Evolutionary conservation across 2,113 vertebrate genomes (phyloP), one percentile per base, ranked within the genome.

Genomic region (Brachirus orientalis): DNA sequence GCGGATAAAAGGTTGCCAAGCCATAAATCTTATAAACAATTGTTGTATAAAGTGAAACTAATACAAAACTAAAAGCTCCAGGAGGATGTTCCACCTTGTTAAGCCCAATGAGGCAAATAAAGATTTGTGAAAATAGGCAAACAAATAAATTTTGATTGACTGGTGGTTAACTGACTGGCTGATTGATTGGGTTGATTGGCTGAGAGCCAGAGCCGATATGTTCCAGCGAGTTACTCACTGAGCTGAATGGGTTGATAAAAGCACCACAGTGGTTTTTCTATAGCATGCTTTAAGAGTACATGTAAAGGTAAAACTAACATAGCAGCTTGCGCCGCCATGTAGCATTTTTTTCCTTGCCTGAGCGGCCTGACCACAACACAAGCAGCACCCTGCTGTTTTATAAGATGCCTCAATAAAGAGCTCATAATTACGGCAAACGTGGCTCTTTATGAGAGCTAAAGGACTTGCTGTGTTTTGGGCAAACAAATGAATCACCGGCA

Each of bases 381-480:
- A 75, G 38, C n/a, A 51, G 41, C 63, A 5, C 46, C 72, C 72
- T 35, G 48, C 50, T 45, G 77, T 54, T 89, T 89, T 57, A 82
- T 54, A 80, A 53, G 59, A 86, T 28, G 55, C 66, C 65, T 64
- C 79, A 71, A 87, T 89, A 77, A 87, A 83, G 74, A 88, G 41
- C 70, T 78, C 72, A 69, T 76, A 73, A 87, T 84, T 75, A 72
- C 53, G 46, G 48, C 44, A 59, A 19, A 48, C 65, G 43, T 43
- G 46, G 75, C 35, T 61, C 45, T 48, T 83, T 50, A 65, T 35
- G 67, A 83, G 77, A 13, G 63, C 68, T 43, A 57, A 20, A 58
- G 82, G 77, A 75, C 66, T 59, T 66, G 14, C 40, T 75, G 60
- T 37, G 71, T 56, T 84, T 73, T 63, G 36, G 74, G 71, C 77